Evolutionary conservation across 1,140 invertebrate genomes (phyloP), one percentile per base, ranked within the genome.

Genomic region (Stratiolaelaps scimitus): DNA sequence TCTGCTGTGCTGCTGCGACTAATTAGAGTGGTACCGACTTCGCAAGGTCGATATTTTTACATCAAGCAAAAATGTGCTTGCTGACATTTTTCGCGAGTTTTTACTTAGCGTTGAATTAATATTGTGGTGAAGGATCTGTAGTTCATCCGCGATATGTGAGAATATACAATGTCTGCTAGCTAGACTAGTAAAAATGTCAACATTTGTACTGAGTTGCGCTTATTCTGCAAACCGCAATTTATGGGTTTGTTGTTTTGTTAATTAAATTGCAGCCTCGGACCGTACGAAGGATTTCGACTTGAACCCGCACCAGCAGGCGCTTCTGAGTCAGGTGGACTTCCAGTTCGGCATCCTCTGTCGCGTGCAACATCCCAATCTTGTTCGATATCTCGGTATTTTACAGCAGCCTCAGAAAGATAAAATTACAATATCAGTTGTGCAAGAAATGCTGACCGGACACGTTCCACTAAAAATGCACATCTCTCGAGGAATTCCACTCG

Each of bases 321-420:
- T 70, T 40, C 28, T 69, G n/a, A 17, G 28, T 13, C 30, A 23
- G 45, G 44, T 53, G 7, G 64, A 48, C 28, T 64, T 48, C 4
- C 70, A 73, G 67, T 46, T 78, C 48, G 67, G 10, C 79, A 81
- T 69, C 78, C 81, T 64, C 73, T 89, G 5, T 75, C 82, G 6
- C 83, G 81, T 89, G 7, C 78, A 81, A 70, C 86, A 88, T 75
- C 74, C 77, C 29, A 84, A 87, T 78, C 76, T 89, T 7, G 80
- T 85, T 15, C 79, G 82, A 70, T 88, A 87, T 76, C 75, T 85
- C 60, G 84, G 83, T 69, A 82, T 88, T 71, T 81, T 81, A 69
- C 83, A 83, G 72, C 69, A 79, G 5, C 72, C 78, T 44, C 78
- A 83, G 30, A 78, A 79, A 64, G 80, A 82, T 60, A 79, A 78